Evolutionary conservation across 2,113 vertebrate genomes (phyloP), one percentile per base, ranked within the genome.

Genomic region (Pycnonotus jocosus): DNA sequence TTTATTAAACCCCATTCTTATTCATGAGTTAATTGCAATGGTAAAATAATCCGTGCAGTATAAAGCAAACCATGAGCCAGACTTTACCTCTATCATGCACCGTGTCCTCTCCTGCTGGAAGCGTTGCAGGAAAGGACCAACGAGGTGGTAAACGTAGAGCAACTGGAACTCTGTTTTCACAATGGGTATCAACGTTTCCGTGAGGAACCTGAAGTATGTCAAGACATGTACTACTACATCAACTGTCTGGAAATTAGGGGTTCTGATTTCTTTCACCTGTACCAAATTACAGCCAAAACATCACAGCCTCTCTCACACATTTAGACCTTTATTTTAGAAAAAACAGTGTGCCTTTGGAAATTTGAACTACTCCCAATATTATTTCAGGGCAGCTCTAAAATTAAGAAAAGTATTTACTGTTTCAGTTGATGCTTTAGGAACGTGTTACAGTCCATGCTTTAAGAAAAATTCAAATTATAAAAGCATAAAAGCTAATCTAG

Each of bases 61-160:
- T 64, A 37, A 70, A 66, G 48, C 3, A 90, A 73, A 76, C 7
- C 15, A 57, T 22, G 28, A 74, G 50, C 21, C 35, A 37, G 28
- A 64, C 17, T 84, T 93, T 97, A 99, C 99, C 99, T 99, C 99
- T 92, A 99, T 98, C 99, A 99, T 99, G 98, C 99, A 99, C 37
- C 99, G 98, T 7, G 99, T 99, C 96, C 99, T 98, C 97, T 99
- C 99, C 95, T 99, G 99, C 93, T 99, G 99, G 97, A 99, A 99
- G 53, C 99, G 98, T 84, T 99, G 99, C 51, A 99, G 98, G 92
- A 99, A 99, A 15, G 99, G 99, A 19, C 99, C 99, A 68, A 99
- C 99, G n/a, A 99, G 98, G 92, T 99, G 99, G 92, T 99, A 99
- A 35, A 99, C 99, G 5, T 99, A 99, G 12, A 99, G 98, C 38